Percentiles rank a stretch among this genome's conserved stretches.
Evolutionary conservation across 1,140 invertebrate genomes (phyloP).

Genomic region (Drosophila yakuba): DNA sequence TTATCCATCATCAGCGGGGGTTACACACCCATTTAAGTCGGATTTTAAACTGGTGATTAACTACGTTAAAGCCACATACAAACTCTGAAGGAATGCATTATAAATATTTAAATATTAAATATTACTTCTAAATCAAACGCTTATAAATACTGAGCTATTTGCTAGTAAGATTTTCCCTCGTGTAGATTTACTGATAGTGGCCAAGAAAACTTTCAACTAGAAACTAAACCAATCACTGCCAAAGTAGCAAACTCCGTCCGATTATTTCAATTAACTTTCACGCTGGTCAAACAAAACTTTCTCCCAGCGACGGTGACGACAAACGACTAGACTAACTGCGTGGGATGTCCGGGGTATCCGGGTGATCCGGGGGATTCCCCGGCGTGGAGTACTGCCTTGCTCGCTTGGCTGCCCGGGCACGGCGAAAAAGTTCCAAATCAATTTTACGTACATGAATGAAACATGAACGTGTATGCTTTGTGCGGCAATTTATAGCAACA

Average conservation of each 20-base stretch:
- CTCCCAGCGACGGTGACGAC: conserved; percentile 4
- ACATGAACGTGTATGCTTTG: conserved; percentile 77
- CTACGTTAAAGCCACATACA: not conserved
- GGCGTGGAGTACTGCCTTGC: conserved; percentile 28
- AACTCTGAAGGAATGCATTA: too few relatives aligned
- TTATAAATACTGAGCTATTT: too few relatives aligned
- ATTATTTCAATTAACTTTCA: conserved; percentile 80
- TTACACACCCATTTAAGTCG: conserved; percentile 8
- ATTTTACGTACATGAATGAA: conserved; percentile 80
- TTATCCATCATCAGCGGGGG: conserved; percentile 10
- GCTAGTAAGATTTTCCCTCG: not conserved
- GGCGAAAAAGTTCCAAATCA: conserved; percentile 73
- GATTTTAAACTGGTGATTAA: not conserved
- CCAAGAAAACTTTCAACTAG: conserved; percentile 27
- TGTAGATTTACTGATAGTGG: not conserved
- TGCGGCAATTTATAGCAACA: conserved; percentile 71
- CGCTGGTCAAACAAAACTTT: conserved; percentile 51
- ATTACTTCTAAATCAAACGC: too few relatives aligned
- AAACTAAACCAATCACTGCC: conserved; percentile 67
- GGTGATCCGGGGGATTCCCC: conserved; percentile 9
- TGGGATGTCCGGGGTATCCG: not conserved
- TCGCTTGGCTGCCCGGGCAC: conserved; percentile 47
- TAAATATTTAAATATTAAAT: too few relatives aligned
- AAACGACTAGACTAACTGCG: conserved; percentile 28
- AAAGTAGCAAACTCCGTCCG: conserved; percentile 62